Conservation (phyloP, 2,888 invertebrate genomes). For the Catocala fraxini region DNA sequence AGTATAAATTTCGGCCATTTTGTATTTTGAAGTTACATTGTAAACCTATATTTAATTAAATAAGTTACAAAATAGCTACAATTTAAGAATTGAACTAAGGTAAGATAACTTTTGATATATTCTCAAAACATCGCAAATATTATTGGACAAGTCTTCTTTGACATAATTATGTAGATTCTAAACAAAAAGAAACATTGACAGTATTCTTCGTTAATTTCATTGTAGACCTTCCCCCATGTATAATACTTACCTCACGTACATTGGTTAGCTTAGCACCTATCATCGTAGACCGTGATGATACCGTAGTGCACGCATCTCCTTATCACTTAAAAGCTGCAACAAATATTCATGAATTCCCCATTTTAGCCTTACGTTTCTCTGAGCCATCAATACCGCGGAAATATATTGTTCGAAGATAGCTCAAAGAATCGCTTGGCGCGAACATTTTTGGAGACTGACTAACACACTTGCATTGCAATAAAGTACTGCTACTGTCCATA, state of each 20-base stretch:
- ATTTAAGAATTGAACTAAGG: neutral
- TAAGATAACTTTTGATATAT: too few relatives aligned
- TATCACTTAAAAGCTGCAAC: conserved; percentile 85
- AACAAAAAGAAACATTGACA: neutral
- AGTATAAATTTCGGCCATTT: too few relatives aligned
- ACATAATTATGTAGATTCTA: too few relatives aligned
- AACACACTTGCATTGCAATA: neutral
- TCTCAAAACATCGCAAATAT: too few relatives aligned
- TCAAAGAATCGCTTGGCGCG: conserved; percentile 49
- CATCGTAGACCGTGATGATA: conserved; percentile 68
- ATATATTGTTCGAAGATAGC: conserved; percentile 30
- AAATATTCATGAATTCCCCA: conserved; percentile 87
- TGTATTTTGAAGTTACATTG: too few relatives aligned
- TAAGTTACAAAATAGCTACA: neutral
- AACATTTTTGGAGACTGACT: conserved; percentile 47
- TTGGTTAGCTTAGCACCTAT: conserved; percentile 69
- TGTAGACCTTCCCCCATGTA: conserved; percentile 34
- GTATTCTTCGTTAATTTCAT: conserved; percentile 21
- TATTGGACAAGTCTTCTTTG: too few relatives aligned
- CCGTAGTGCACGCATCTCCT: conserved; percentile 73
- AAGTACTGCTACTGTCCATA: neutral
- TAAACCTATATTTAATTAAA: too few relatives aligned
- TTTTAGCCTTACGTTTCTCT: conserved; percentile 73
- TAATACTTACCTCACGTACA: conserved; percentile 78
- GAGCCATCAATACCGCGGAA: conserved; percentile 47